A percentile compares a stretch with the other conserved stretches of the same genome.
Evolutionary conservation across 2,888 invertebrate genomes (phyloP).

Genomic region (Cryptosula pallasiana): DNA sequence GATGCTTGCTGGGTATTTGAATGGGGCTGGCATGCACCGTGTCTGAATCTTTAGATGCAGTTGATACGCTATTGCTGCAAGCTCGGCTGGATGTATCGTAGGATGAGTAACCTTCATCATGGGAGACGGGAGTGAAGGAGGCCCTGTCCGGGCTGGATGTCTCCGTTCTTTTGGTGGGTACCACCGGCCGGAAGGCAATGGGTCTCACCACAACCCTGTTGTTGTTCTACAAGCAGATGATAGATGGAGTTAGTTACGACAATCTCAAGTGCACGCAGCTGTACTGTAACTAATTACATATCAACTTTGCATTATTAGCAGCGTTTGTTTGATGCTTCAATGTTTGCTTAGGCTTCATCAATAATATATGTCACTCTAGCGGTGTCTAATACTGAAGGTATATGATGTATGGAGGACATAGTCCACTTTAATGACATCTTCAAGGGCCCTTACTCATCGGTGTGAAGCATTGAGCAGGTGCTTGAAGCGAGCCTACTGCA

Average conservation of each 20-base stretch:
- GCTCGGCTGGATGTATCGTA: background rate
- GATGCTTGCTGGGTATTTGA: background rate
- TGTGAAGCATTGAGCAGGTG: too few species aligned
- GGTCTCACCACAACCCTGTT: constrained; percentile 12
- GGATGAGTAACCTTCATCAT: constrained; percentile 17
- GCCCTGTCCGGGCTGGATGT: background rate
- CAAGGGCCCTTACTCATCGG: background rate
- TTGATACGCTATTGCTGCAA: constrained; percentile 18
- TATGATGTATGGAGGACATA: background rate
- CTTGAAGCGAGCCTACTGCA: too few species aligned
- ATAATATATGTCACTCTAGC: background rate
- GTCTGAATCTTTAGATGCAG: background rate
- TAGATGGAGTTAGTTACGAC: background rate
- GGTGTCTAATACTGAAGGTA: too few species aligned
- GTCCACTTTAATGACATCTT: background rate
- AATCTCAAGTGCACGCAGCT: background rate
- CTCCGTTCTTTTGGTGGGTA: background rate
- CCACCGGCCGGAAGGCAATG: constrained; percentile 14
- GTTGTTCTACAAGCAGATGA: background rate
- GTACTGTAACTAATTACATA: background rate
- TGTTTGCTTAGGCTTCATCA: background rate
- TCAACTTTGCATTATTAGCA: background rate
- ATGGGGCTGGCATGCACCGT: constrained; percentile 7
- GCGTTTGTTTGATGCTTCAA: background rate
- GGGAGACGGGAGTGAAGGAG: background rate